Evolutionary conservation across 2,113 vertebrate genomes (phyloP).

Genomic region (Picathartes gymnocephalus): DNA sequence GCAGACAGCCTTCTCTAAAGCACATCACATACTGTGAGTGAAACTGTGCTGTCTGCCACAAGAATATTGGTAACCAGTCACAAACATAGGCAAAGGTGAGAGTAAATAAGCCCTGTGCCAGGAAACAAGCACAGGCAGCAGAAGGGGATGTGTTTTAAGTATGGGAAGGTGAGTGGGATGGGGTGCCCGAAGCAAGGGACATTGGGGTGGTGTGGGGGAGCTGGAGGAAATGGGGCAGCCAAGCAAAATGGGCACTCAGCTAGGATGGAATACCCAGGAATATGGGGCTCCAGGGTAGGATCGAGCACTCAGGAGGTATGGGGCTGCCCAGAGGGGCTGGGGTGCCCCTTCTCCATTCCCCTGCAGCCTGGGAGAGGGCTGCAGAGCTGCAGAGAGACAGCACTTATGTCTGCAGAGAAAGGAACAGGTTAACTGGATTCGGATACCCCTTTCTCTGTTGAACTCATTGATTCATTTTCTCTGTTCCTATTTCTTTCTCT

Average conservation of each 20-base stretch:
- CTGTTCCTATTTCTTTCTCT: constrained; percentile 50
- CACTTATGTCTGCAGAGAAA: neutral
- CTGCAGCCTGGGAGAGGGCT: neutral
- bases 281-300: neutral
- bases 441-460: neutral
- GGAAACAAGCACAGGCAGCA: neutral
- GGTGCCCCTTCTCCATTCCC: neutral
- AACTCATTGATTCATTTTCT: constrained; percentile 34
- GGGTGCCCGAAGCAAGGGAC: neutral
- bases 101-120: neutral
- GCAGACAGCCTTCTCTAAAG: neutral
- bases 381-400: neutral
- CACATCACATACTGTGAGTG: neutral
- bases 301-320: neutral
- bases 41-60: neutral
- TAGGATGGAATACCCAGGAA: neutral
- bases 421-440: constrained; percentile 44
- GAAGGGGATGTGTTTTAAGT: neutral
- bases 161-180: neutral
- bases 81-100: neutral
- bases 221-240: neutral
- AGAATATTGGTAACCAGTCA: neutral
- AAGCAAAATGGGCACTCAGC: neutral
- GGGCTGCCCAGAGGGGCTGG: neutral
- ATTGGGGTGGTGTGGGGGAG: neutral